These are phyloP conservation scores for Oryzias sinensis DNA, from an alignment of 2,797 vertebrate species.

Conservation along the genomic window DNA sequence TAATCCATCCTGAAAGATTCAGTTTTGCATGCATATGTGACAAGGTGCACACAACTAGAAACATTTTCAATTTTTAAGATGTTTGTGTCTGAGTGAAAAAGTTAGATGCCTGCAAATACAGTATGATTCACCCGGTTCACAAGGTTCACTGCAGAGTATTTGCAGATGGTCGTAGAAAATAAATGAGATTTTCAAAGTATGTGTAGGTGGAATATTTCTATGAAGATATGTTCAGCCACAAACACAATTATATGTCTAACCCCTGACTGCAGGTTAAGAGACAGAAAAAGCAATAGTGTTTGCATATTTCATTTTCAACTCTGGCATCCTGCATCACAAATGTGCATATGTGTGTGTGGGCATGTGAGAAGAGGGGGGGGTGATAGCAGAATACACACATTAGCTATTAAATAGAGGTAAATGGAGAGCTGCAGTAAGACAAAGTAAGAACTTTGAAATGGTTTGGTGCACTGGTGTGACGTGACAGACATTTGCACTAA, in stretches of 20 bases:
- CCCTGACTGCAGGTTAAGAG: slow-evolving; percentile 66
- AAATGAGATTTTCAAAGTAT: slow-evolving; percentile 72
- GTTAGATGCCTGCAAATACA: slow-evolving; percentile 47
- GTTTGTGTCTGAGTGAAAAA: slow-evolving; percentile 45
- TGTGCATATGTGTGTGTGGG: slow-evolving; percentile 9
- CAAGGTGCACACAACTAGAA: slow-evolving; percentile 39
- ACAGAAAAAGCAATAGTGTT: slow-evolving; percentile 57
- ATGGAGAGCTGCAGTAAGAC: slow-evolving; percentile 12
- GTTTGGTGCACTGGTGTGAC: slow-evolving; percentile 37
- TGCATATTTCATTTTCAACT: slow-evolving; percentile 50
- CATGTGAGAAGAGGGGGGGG: slow-evolving; percentile 4
- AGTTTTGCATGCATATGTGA: slow-evolving; percentile 12
- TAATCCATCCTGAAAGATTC: slow-evolving; percentile 8
- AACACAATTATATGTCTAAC: slow-evolving; percentile 72
- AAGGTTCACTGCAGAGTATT: slow-evolving; percentile 67
- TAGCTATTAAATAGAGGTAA: slow-evolving; percentile 18
- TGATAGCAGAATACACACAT: slow-evolving; percentile 23
- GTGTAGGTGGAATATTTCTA: slow-evolving; percentile 76
- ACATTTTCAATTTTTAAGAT: slow-evolving; percentile 51
- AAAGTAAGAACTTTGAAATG: slow-evolving; percentile 40
- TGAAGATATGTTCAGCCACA: slow-evolving; percentile 54
- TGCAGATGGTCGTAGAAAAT: slow-evolving; percentile 70
- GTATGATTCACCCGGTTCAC: slow-evolving; percentile 68
- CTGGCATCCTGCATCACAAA: slow-evolving; percentile 19
- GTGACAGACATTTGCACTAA: slow-evolving; percentile 27